These are phyloP conservation scores for Ochropacha duplaris DNA, from an alignment of 2,888 invertebrate genomes.

Conservation along the genomic window DNA sequence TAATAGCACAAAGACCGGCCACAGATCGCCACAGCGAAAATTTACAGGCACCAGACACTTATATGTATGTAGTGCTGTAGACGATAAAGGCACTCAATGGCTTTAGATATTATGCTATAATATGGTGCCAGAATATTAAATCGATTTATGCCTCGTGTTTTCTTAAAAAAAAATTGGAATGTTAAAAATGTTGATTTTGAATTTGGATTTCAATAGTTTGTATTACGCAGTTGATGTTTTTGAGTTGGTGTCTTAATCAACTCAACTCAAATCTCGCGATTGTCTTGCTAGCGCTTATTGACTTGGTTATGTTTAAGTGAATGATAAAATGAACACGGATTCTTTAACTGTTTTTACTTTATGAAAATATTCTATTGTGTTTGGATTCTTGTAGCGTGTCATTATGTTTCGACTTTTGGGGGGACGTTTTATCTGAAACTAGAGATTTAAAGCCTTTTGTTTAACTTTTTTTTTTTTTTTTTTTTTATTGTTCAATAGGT, in stretches of 20 bases:
- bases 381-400: slow-evolving; percentile 3
- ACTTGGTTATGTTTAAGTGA: no score
- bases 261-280: no score
- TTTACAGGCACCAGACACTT: slow-evolving; percentile 77
- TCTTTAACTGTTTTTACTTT: no score
- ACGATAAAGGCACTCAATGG: slow-evolving; percentile 47
- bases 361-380: not conserved
- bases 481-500: no score
- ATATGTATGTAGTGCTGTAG: slow-evolving; percentile 50
- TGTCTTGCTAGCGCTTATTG: no score
- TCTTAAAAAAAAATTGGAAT: not conserved
- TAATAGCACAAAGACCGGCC: slow-evolving; percentile 82
- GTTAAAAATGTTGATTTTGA: not conserved
- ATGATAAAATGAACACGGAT: no score
- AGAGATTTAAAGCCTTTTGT: slow-evolving; percentile 47
- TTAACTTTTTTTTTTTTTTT: slow-evolving; percentile 45
- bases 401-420: slow-evolving; percentile 21
- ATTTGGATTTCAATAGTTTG: not conserved
- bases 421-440: slow-evolving; percentile 18
- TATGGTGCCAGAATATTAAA: slow-evolving; percentile 27
- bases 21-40: slow-evolving; percentile 79
- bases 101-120: slow-evolving; percentile 33
- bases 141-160: slow-evolving; percentile 32
- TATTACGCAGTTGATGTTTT: no score
- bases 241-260: no score